Evolutionary conservation across 1,140 invertebrate genomes (phyloP).

Genomic region (Limonius californicus): DNA sequence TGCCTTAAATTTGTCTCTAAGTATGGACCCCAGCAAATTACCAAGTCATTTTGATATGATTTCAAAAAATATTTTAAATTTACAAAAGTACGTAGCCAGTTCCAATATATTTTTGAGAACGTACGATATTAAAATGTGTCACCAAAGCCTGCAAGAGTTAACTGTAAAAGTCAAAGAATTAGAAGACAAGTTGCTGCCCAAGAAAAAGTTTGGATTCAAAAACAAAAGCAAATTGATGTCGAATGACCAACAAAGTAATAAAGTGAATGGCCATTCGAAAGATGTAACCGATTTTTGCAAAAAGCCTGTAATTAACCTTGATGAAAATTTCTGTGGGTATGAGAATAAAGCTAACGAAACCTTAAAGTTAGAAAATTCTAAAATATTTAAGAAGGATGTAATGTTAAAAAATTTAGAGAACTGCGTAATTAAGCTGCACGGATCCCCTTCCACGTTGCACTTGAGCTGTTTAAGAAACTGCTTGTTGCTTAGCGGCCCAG

Average conservation of each 20-base stretch:
- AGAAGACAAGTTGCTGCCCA: constrained; percentile 74
- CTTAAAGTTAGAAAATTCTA: constrained; percentile 59
- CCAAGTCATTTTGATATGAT: constrained; percentile 67
- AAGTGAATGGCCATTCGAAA: constrained; percentile 44
- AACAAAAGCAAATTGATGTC: constrained; percentile 52
- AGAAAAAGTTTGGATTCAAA: constrained; percentile 92
- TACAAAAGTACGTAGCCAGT: constrained; percentile 78
- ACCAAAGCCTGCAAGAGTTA: constrained; percentile 72
- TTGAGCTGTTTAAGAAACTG: constrained; percentile 75
- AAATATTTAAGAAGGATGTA: constrained; percentile 79
- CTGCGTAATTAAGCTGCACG: constrained; percentile 74
- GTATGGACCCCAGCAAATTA: constrained; percentile 53
- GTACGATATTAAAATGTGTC: constrained; percentile 75
- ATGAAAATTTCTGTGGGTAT: constrained; percentile 55
- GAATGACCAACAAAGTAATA: constrained; percentile 44
- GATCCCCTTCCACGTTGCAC: constrained; percentile 86
- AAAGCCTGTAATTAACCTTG: neutral
- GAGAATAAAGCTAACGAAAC: constrained; percentile 60
- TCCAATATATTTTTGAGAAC: constrained; percentile 79
- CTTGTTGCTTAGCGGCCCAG: constrained; percentile 75
- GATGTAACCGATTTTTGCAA: constrained; percentile 35
- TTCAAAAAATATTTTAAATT: constrained; percentile 64
- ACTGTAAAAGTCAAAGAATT: constrained; percentile 67
- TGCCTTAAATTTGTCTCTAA: constrained; percentile 46
- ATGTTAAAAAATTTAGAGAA: constrained; percentile 69